Evolutionary conservation across 2,113 vertebrate species (phyloP).

Genomic region (Tragelaphus buxtoni): DNA sequence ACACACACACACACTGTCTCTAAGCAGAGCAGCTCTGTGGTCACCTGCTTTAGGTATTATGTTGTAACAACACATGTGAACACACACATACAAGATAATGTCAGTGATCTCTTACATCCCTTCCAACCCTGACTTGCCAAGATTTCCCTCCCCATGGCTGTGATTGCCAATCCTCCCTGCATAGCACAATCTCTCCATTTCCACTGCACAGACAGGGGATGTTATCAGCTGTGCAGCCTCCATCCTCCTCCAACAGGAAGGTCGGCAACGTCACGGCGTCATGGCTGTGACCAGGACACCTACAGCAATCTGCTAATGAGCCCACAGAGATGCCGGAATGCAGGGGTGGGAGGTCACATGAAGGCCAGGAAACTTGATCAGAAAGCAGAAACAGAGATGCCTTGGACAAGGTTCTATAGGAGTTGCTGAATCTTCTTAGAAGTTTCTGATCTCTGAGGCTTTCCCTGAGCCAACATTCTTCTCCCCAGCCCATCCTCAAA

Average conservation of each 20-base stretch:
- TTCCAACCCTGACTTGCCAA: background rate
- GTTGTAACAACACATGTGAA: background rate
- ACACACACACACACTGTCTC: background rate
- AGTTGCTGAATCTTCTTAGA: background rate
- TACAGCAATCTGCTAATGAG: background rate
- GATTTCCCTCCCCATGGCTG: background rate
- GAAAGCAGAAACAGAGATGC: background rate
- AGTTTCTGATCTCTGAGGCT: background rate
- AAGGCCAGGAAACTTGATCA: background rate
- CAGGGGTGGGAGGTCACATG: background rate
- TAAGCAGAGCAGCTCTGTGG: background rate
- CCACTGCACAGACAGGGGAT: background rate
- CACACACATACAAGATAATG: background rate
- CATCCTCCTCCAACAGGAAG: background rate
- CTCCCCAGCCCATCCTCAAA: background rate
- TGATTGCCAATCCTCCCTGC: background rate
- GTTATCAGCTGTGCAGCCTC: background rate
- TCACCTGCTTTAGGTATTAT: background rate
- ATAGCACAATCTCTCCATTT: background rate
- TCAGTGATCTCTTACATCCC: background rate
- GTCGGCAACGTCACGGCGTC: background rate
- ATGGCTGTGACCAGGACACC: background rate
- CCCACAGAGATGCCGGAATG: background rate
- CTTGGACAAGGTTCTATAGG: background rate
- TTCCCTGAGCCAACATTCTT: background rate